Percentiles rank a stretch among this genome's conserved stretches.
These are phyloP conservation scores for Eptesicus fuscus DNA, from an alignment of 2,113 vertebrate species.

Conservation along the genomic window DNA sequence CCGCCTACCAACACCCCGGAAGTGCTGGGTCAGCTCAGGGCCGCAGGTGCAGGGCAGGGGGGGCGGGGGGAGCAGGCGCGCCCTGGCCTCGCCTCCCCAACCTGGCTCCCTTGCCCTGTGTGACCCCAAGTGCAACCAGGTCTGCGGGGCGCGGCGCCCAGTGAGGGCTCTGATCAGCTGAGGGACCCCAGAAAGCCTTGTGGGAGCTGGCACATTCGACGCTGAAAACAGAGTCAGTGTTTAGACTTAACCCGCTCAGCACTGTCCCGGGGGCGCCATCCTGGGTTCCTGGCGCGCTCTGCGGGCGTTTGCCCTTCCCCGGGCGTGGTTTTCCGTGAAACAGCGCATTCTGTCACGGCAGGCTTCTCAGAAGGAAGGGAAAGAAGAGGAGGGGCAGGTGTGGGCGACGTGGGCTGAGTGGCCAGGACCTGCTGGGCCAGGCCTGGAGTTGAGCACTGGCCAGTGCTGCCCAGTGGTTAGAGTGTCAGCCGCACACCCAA, in stretches of 20 bases:
- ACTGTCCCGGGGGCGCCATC: neutral
- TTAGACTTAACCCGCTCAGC: neutral
- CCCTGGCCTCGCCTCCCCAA: neutral
- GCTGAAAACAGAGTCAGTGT: neutral
- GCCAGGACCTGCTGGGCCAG: too few relatives aligned
- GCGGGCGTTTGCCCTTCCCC: neutral
- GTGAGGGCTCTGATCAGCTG: neutral
- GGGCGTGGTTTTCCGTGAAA: neutral
- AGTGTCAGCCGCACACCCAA: too few relatives aligned
- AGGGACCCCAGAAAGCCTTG: neutral
- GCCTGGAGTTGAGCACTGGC: neutral
- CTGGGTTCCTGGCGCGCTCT: neutral
- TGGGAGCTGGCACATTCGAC: neutral
- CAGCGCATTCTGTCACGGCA: neutral
- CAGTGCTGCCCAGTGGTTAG: too few relatives aligned
- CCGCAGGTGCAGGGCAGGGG: neutral
- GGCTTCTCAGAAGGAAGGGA: neutral
- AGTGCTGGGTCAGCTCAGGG: neutral
- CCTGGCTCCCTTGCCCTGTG: too few relatives aligned
- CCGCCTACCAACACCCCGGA: neutral
- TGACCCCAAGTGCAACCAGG: too few relatives aligned
- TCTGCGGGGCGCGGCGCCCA: too few relatives aligned
- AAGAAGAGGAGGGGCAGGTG: too few relatives aligned
- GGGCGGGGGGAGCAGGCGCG: neutral
- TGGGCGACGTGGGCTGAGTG: too few relatives aligned